These are phyloP conservation scores for Apis dorsata DNA, from an alignment of 1,140 invertebrate species.

Conservation along the genomic window DNA sequence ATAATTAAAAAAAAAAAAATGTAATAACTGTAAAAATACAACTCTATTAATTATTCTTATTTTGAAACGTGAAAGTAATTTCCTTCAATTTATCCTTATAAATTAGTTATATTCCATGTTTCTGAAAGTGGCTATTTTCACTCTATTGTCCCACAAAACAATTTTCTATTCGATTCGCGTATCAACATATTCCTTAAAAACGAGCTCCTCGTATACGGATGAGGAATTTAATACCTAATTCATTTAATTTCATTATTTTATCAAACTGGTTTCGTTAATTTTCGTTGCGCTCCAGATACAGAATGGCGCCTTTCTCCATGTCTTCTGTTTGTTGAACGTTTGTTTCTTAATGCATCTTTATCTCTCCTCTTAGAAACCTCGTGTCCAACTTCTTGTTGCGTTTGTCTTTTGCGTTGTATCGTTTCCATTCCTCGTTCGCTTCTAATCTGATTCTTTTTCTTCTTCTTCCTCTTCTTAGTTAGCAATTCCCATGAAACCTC, in stretches of 20 bases:
- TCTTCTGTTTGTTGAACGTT: conserved; percentile 17
- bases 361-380: not conserved
- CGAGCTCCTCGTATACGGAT: too few relatives aligned
- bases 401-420: too few relatives aligned
- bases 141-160: not conserved
- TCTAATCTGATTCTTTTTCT: not conserved
- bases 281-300: conserved; percentile 7
- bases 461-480: not conserved
- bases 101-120: too few relatives aligned
- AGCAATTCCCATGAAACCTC: not conserved
- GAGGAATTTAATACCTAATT: conserved; percentile 32
- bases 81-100: too few relatives aligned
- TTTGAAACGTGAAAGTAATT: too few relatives aligned
- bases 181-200: not conserved
- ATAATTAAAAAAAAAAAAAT: too few relatives aligned
- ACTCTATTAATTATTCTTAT: too few relatives aligned
- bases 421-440: too few relatives aligned
- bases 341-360: conserved; percentile 39
- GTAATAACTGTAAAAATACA: too few relatives aligned
- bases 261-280: conserved; percentile 33
- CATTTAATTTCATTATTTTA: conserved; percentile 18
- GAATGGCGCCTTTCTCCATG: conserved; percentile 4
- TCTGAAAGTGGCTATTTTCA: not conserved
- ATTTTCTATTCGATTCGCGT: not conserved
- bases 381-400: not conserved